Conservation (phyloP, 2,113 vertebrate species). For the Nibea albiflora region DNA sequence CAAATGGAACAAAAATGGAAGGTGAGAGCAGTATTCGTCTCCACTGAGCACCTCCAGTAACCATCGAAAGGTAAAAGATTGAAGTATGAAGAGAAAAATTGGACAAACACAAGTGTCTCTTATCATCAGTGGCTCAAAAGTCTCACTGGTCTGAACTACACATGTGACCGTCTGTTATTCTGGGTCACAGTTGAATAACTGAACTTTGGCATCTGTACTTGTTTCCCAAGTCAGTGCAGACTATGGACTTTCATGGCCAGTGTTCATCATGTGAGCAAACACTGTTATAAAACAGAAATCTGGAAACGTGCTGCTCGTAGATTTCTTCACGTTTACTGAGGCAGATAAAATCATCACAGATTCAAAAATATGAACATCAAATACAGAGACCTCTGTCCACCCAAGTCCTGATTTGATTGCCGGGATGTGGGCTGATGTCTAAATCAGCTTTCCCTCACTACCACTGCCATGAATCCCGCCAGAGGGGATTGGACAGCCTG, state of each 20-base stretch:
- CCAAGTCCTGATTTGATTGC: conserved; percentile 56
- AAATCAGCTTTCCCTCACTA: conserved; percentile 68
- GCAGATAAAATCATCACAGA: conserved; percentile 8
- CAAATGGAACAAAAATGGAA: conserved; percentile 31
- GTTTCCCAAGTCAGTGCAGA: conserved; percentile 40
- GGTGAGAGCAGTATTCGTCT: background rate
- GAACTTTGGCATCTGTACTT: conserved; percentile 53
- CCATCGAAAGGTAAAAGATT: background rate
- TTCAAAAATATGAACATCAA: background rate
- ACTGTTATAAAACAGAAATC: conserved; percentile 32
- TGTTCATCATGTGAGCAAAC: conserved; percentile 11
- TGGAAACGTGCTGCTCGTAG: background rate
- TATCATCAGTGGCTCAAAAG: background rate
- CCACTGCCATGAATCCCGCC: conserved; percentile 38
- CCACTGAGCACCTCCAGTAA: background rate
- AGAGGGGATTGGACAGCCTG: conserved; percentile 50
- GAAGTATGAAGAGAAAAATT: background rate
- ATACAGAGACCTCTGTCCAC: background rate
- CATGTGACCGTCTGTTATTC: conserved; percentile 44
- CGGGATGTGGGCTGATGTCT: conserved; percentile 56
- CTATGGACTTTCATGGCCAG: conserved; percentile 44
- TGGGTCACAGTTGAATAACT: conserved; percentile 51
- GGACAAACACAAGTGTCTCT: conserved; percentile 3
- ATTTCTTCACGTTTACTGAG: background rate
- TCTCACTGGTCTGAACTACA: conserved; percentile 10